phyloP scores from a whole-genome alignment of 2,113 vertebrate genomes.

The Neolamprologus falcicula region DNA sequence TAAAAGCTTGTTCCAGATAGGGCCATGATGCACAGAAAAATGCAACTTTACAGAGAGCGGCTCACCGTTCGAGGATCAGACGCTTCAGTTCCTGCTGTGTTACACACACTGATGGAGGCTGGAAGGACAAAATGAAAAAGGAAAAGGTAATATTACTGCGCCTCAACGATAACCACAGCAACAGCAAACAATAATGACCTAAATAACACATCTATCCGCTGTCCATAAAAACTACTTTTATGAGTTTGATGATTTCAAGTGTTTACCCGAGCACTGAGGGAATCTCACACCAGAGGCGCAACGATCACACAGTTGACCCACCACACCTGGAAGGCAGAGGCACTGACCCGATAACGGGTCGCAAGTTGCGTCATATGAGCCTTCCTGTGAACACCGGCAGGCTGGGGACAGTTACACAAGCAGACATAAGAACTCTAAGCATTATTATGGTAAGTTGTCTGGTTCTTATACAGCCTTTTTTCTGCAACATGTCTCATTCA shows the following conservation, averaged over 20 bases:
- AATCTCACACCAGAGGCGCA: constrained; percentile 72
- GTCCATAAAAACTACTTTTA: neutral
- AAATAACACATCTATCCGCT: neutral
- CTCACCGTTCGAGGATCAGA: constrained; percentile 73
- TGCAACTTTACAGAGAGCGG: neutral
- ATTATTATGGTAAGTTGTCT: neutral
- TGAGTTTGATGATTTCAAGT: neutral
- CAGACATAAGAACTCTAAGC: neutral
- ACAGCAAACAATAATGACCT: neutral
- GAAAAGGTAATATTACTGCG: neutral
- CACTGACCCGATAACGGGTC: constrained; percentile 75
- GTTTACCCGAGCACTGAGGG: constrained; percentile 77
- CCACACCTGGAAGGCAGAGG: constrained; percentile 68
- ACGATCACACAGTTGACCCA: constrained; percentile 75
- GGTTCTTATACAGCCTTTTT: neutral
- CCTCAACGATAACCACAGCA: neutral
- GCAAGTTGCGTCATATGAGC: constrained; percentile 70
- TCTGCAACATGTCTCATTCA: neutral
- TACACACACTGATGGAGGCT: constrained; percentile 66
- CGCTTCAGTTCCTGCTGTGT: constrained; percentile 72
- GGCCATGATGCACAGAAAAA: neutral
- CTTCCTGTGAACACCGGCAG: constrained; percentile 75
- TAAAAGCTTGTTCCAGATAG: neutral
- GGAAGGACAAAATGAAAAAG: neutral
- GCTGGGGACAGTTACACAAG: constrained; percentile 53